Conservation (phyloP, 2,888 invertebrate genomes). For the Callimorpha dominula region DNA sequence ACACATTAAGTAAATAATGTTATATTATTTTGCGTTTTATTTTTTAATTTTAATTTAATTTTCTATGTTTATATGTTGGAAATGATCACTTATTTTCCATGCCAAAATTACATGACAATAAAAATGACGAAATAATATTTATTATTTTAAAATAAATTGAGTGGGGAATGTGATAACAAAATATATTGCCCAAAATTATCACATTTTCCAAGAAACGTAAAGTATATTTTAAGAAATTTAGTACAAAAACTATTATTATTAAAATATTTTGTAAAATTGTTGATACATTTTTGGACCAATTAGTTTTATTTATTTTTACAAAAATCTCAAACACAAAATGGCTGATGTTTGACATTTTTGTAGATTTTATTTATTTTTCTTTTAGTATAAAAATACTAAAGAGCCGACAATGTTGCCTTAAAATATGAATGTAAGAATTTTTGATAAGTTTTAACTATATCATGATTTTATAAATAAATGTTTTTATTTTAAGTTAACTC, state of each 20-base stretch:
- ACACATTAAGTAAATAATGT: slow-evolving; percentile 23
- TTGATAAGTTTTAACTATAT: slow-evolving; percentile 72
- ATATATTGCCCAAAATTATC: slow-evolving; percentile 63
- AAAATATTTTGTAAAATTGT: slow-evolving; percentile 47
- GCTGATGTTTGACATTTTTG: slow-evolving; percentile 85
- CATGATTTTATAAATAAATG: slow-evolving; percentile 80
- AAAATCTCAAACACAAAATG: slow-evolving; percentile 82
- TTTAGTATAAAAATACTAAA: slow-evolving; percentile 46
- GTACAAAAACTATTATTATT: slow-evolving; percentile 51
- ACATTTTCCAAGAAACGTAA: slow-evolving; percentile 50
- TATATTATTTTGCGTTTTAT: slow-evolving; percentile 36
- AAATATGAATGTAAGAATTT: slow-evolving; percentile 69
- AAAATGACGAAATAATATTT: slow-evolving; percentile 49
- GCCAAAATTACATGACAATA: slow-evolving; percentile 41
- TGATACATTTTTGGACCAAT: slow-evolving; percentile 58
- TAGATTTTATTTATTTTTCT: slow-evolving; percentile 40
- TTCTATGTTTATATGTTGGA: slow-evolving; percentile 20
- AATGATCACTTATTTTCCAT: slow-evolving; percentile 26
- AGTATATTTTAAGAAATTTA: slow-evolving; percentile 49
- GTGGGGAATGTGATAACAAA: slow-evolving; percentile 58
- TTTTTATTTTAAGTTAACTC: slow-evolving; percentile 78
- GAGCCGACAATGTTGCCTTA: slow-evolving; percentile 75
- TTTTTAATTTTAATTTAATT: slow-evolving; percentile 25
- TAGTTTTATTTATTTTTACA: slow-evolving; percentile 57
- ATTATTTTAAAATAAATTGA: slow-evolving; percentile 43